Conservation (phyloP, 1,140 invertebrate species). For the Apis laboriosa region DNA sequence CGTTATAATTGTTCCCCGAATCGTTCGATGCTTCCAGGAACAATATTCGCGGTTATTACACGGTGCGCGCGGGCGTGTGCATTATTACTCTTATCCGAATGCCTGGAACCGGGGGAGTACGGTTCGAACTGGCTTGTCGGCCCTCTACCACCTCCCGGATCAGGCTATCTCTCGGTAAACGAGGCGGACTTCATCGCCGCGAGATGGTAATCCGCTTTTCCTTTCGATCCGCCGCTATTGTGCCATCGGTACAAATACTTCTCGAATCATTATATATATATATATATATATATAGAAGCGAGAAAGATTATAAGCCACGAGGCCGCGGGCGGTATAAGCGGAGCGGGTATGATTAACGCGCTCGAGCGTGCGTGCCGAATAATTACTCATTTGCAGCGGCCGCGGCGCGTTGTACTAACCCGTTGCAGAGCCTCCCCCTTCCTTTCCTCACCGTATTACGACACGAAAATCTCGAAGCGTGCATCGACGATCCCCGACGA, state of each 20-base stretch:
- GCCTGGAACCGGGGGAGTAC: not conserved
- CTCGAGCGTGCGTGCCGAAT: conserved; percentile 69
- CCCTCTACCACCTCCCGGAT: not conserved
- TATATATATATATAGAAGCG: not conserved
- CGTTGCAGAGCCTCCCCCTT: not conserved
- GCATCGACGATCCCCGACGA: conserved; percentile 9
- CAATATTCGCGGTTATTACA: conserved; percentile 9
- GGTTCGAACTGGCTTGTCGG: not conserved
- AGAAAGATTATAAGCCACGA: conserved; percentile 52
- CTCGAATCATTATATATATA: not conserved
- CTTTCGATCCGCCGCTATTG: conserved; percentile 13
- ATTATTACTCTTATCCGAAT: conserved; percentile 15
- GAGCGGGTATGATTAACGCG: conserved; percentile 65
- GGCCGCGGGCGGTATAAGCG: conserved; percentile 41
- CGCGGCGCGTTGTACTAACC: conserved; percentile 11
- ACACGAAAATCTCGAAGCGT: conserved; percentile 51
- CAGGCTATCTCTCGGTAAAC: not conserved
- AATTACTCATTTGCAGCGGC: conserved; percentile 64
- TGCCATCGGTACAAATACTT: not conserved
- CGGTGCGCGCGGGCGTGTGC: not conserved
- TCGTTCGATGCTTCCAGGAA: conserved; percentile 1
- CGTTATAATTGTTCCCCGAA: conserved; percentile 18
- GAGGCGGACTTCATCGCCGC: conserved; percentile 21
- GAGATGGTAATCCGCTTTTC: conserved; percentile 58
- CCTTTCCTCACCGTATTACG: conserved; percentile 35